Evolutionary conservation across 1,140 invertebrate species (phyloP).

Genomic region (Druon quercuslanigerum): DNA sequence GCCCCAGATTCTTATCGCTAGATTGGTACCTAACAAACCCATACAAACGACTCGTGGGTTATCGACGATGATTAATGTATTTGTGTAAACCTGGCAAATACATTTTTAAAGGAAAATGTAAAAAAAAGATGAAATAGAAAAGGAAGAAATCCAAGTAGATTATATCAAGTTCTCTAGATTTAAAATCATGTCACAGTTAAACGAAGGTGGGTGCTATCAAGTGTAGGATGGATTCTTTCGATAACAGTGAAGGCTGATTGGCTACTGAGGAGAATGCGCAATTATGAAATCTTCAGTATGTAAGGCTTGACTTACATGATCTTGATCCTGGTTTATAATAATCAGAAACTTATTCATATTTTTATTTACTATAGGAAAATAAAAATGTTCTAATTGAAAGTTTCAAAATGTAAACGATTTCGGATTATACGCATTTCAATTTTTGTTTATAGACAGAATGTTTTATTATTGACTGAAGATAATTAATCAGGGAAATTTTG

Average conservation of each 20-base stretch:
- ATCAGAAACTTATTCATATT: too few species aligned
- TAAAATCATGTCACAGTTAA: too few species aligned
- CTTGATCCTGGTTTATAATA: too few species aligned
- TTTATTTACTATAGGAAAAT: too few species aligned
- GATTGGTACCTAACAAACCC: conserved; percentile 1
- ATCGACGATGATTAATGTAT: background rate
- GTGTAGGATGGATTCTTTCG: conserved; percentile 49
- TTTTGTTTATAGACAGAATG: too few species aligned
- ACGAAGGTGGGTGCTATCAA: conserved; percentile 43
- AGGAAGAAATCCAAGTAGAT: conserved; percentile 4
- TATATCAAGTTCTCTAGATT: background rate
- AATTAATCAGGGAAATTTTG: too few species aligned
- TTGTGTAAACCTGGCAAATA: background rate
- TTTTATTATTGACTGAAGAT: too few species aligned
- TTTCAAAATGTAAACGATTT: too few species aligned
- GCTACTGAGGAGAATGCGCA: conserved; percentile 27
- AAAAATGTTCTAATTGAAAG: too few species aligned
- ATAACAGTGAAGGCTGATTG: conserved; percentile 45
- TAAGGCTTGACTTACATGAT: background rate
- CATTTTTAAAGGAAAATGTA: background rate
- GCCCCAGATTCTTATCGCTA: conserved; percentile 12
- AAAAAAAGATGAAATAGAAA: background rate
- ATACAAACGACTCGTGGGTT: background rate
- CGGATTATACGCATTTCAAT: too few species aligned
- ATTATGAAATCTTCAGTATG: conserved; percentile 42